Conservation (phyloP, 2,888 invertebrate species). For the Branchellion lobata region DNA sequence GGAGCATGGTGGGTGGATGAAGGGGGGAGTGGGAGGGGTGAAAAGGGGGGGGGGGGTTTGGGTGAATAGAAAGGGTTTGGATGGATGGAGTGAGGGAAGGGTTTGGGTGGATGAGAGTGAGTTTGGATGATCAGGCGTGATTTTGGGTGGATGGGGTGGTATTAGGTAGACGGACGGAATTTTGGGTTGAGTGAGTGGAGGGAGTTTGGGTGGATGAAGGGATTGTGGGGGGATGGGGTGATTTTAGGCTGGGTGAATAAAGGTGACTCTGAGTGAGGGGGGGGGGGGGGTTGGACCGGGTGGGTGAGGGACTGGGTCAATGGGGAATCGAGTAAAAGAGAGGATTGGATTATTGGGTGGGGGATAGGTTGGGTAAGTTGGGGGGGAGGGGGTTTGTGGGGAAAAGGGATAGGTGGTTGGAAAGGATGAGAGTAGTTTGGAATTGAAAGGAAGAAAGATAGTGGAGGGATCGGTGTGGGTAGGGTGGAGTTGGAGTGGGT, state of each 20-base stretch:
- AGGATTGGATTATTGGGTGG: conserved; percentile 69
- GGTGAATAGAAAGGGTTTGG: no score
- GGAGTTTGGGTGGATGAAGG: neutral
- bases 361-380: neutral
- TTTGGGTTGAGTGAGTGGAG: neutral
- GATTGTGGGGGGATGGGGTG: conserved; percentile 87
- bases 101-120: no score
- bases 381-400: neutral
- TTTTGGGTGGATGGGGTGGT: no score
- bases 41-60: neutral
- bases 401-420: no score
- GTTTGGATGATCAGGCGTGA: no score
- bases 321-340: conserved; percentile 79
- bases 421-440: no score
- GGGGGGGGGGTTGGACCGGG: neutral
- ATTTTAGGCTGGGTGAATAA: conserved; percentile 69
- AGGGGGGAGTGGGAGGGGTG: neutral
- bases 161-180: no score
- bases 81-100: no score
- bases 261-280: neutral
- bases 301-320: no score
- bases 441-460: no score
- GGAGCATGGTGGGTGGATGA: conserved; percentile 75
- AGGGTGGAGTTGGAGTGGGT: no score
- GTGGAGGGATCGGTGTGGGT: no score